Evolutionary conservation across 2,113 vertebrate species (phyloP).

Genomic region (Pachycephala philippinensis): DNA sequence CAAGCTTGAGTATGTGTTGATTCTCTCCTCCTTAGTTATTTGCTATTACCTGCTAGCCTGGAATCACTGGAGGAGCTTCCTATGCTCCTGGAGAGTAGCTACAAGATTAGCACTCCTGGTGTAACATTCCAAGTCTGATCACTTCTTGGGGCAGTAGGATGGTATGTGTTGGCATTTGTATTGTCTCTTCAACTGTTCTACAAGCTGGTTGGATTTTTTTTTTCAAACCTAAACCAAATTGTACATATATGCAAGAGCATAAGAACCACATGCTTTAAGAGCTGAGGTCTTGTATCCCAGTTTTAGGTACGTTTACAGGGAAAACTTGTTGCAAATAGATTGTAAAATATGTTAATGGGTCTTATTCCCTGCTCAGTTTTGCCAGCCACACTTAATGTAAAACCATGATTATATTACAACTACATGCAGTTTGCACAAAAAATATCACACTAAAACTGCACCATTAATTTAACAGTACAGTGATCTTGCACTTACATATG

Average conservation of each 20-base stretch:
- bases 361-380: neutral
- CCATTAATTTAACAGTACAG: neutral
- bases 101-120: neutral
- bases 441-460: neutral
- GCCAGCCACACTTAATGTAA: neutral
- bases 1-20: neutral
- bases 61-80: neutral
- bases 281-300: neutral
- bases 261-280: neutral
- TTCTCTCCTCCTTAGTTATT: neutral
- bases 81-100: neutral
- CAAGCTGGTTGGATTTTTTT: neutral
- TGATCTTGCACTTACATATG: neutral
- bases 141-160: neutral
- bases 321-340: neutral
- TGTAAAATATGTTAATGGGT: neutral
- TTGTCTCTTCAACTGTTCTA: neutral
- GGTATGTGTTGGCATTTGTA: neutral
- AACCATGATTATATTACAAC: neutral
- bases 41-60: neutral
- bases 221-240: neutral
- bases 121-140: neutral
- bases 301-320: neutral
- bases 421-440: neutral
- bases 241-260: neutral